phyloP scores from a whole-genome alignment of 2,797 vertebrate species.

The Acipenser oxyrinchus region DNA sequence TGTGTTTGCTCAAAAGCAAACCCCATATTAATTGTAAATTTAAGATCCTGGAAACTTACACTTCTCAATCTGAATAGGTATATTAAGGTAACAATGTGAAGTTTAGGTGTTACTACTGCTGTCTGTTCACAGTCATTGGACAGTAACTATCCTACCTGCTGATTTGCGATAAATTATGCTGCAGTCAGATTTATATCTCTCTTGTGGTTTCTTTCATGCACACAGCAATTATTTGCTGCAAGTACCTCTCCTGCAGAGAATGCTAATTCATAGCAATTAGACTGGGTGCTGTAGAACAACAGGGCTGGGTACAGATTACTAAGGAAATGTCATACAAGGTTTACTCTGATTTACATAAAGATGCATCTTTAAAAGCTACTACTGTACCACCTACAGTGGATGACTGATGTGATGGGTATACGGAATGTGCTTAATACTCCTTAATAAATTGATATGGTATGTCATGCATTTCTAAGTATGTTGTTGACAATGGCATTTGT shows the following conservation, averaged over 20 bases:
- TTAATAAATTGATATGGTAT: no score
- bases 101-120: no score
- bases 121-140: not conserved
- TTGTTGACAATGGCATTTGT: no score
- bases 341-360: not conserved
- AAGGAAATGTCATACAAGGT: not conserved
- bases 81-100: no score
- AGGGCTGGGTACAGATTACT: not conserved
- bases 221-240: not conserved
- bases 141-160: not conserved
- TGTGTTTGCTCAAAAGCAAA: no score
- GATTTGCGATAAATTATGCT: not conserved
- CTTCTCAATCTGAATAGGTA: no score
- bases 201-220: not conserved
- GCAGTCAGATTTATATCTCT: not conserved
- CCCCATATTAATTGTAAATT: no score
- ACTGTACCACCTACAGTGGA: no score
- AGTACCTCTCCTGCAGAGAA: not conserved
- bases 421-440: no score
- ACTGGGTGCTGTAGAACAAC: not conserved
- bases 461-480: no score
- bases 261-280: constrained; percentile 11
- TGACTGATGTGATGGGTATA: no score
- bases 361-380: not conserved
- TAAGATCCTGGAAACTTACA: no score